phyloP scores from a whole-genome alignment of 2,113 vertebrate genomes.

The Macquaria ambigua region DNA sequence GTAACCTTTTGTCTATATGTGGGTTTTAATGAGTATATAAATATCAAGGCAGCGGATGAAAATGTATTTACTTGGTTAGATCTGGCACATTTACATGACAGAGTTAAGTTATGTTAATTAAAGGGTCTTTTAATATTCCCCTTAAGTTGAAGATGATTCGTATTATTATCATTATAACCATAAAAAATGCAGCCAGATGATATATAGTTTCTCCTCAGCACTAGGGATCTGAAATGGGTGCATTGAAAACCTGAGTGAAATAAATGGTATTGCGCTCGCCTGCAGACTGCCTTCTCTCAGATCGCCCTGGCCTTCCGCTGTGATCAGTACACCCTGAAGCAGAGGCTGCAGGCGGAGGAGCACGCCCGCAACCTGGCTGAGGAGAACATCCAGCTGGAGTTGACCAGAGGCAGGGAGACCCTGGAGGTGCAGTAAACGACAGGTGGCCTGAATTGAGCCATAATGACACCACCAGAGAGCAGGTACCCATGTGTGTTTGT shows the following conservation, averaged over 20 bases:
- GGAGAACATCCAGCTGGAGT: conserved; percentile 88
- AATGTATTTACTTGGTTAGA: background rate
- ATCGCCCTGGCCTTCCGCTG: conserved; percentile 88
- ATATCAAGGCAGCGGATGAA: background rate
- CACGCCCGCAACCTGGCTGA: conserved; percentile 87
- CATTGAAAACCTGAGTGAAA: background rate
- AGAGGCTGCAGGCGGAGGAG: conserved; percentile 88
- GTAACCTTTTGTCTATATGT: no score
- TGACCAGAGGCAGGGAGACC: conserved; percentile 83
- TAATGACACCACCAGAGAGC: background rate
- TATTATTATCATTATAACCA: background rate
- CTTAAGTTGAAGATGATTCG: background rate
- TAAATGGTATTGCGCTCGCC: background rate
- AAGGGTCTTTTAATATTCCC: background rate
- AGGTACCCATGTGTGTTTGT: background rate
- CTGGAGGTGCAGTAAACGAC: conserved; percentile 82
- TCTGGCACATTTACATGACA: background rate
- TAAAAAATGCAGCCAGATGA: background rate
- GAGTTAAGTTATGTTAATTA: background rate
- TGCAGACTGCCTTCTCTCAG: conserved; percentile 86
- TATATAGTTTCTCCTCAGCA: background rate
- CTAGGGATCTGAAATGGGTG: background rate
- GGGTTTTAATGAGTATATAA: no score
- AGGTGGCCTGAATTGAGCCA: background rate
- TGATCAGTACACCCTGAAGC: conserved; percentile 88